Evolutionary conservation across 2,113 vertebrate genomes (phyloP).

Genomic region (Phocoena phocoena): DNA sequence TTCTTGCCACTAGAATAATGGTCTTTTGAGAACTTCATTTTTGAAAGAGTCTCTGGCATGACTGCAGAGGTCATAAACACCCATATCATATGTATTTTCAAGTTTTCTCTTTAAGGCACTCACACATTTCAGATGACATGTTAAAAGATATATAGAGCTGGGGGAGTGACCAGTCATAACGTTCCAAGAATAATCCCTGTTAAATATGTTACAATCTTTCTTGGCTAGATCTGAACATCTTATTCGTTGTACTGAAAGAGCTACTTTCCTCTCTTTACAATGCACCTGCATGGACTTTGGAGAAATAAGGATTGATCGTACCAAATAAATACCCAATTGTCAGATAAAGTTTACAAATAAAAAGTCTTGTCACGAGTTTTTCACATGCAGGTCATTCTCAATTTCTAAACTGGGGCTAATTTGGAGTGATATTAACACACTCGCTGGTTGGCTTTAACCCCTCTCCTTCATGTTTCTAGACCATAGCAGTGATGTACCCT

Average conservation of each 20-base stretch:
- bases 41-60: neutral
- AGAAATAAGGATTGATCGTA: neutral
- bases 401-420: neutral
- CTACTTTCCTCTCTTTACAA: fast-evolving
- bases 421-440: neutral
- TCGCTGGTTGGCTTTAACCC: fast-evolving
- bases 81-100: fast-evolving
- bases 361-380: fast-evolving
- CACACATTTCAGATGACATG: neutral
- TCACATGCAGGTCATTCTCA: neutral
- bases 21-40: neutral
- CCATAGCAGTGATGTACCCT: too few species aligned
- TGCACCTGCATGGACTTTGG: neutral
- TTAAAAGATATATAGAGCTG: neutral
- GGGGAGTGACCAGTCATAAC: fast-evolving
- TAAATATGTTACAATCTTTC: fast-evolving
- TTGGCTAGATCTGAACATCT: neutral
- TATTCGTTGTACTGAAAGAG: neutral
- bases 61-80: neutral
- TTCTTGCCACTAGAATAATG: neutral
- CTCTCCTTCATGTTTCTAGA: too few species aligned
- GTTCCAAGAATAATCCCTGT: neutral
- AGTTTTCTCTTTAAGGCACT: too few species aligned
- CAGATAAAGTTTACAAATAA: neutral
- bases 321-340: too few species aligned